Evolutionary conservation across 2,113 vertebrate genomes (phyloP).

Genomic region (Hippocampus zosterae): DNA sequence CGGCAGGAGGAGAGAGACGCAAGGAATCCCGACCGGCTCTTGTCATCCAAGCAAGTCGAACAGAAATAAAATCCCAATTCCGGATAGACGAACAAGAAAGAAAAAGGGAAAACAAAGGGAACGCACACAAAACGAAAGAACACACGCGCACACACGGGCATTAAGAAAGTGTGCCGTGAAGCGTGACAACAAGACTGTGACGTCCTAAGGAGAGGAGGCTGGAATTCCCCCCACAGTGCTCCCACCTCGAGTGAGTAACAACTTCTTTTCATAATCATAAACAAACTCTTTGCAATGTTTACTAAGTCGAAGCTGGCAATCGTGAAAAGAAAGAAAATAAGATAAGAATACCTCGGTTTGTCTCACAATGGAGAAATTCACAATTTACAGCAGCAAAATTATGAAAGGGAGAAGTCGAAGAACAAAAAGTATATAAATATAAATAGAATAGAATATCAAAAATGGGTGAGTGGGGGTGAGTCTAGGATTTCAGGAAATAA

Average conservation of each 20-base stretch:
- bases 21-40: conserved; percentile 9
- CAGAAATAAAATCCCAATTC: fast-evolving
- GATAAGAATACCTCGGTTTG: no score
- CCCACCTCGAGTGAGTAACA: conserved; percentile 31
- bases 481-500: no score
- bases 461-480: no score
- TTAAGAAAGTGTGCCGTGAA: neutral
- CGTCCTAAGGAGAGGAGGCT: conserved; percentile 26
- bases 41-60: neutral
- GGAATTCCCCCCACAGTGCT: conserved; percentile 35
- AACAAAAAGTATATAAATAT: no score
- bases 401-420: no score
- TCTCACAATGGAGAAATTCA: no score
- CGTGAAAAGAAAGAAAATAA: neutral
- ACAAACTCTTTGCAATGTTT: neutral
- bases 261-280: neutral
- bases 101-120: neutral
- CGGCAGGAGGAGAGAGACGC: neutral
- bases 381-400: no score
- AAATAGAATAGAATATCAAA: no score
- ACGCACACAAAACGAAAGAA: neutral
- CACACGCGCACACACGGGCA: neutral
- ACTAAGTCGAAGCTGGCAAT: neutral
- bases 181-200: conserved; percentile 24
- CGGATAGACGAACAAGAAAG: neutral